These are phyloP conservation scores for Acanthurus leucopareius DNA, from an alignment of 2,797 vertebrate genomes.

Conservation along the genomic window DNA sequence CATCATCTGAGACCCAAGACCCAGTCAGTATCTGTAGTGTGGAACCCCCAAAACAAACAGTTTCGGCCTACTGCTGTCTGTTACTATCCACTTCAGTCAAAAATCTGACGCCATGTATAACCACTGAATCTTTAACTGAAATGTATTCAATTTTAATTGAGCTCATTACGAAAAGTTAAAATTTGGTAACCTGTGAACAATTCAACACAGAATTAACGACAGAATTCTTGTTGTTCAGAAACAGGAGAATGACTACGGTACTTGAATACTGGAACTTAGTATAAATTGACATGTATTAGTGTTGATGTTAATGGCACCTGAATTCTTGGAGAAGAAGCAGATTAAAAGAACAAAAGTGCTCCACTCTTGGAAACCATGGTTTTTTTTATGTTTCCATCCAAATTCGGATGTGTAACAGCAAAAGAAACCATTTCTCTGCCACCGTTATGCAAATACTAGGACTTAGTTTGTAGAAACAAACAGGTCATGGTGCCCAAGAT, in stretches of 20 bases:
- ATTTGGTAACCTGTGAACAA: background rate
- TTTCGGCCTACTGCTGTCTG: background rate
- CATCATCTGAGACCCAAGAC: background rate
- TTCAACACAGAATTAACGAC: background rate
- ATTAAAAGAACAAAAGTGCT: background rate
- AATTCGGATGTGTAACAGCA: no score
- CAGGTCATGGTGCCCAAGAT: background rate
- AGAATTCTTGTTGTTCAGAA: background rate
- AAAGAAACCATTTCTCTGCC: background rate
- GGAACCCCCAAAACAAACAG: background rate
- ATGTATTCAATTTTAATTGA: background rate
- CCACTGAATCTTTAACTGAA: background rate
- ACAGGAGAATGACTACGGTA: background rate
- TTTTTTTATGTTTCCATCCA: background rate
- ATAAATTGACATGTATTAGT: background rate
- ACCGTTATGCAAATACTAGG: background rate
- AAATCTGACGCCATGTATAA: background rate
- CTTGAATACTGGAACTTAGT: background rate
- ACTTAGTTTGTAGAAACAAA: background rate
- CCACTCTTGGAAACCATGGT: slow-evolving; percentile 7
- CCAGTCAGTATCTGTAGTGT: background rate
- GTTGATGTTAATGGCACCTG: background rate
- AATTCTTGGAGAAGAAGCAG: background rate
- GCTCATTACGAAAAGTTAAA: background rate
- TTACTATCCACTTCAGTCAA: background rate